Evolutionary conservation across 2,888 invertebrate genomes (phyloP), one percentile per base, ranked within the genome.

Genomic region (Crocallis elinguaria): DNA sequence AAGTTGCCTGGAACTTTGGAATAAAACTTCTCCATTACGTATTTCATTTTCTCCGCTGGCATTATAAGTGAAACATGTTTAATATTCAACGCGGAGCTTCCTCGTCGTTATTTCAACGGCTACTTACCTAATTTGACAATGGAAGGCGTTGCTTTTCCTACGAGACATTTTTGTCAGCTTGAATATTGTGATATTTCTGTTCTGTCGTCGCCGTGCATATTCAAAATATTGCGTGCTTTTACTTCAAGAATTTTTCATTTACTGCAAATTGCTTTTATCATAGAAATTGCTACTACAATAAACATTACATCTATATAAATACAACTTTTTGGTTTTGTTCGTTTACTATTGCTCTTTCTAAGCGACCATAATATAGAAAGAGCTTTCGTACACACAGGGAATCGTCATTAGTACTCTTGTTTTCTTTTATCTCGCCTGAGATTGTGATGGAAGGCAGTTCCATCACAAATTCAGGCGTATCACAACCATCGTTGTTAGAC

Each of bases 81-180:
- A 73, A 71, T 74, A 75, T 75, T 73, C 70, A 70, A 55, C 49
- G 60, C 63, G 60, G 55, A 51, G 46, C 64, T 66, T 70, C 57
- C 57, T 60, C 32, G 43, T 66, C 71, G 68, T 73, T 68, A 70
- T 70, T 67, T 75, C 69, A 71, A 64, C 68, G 57, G 59, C 55
- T 70, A 67, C 56, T 64, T 63, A 60, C 58, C 59, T 73, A 70
- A 75, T 73, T 72, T 74, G 73, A 74, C 72, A 69, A 61, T 62
- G 58, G 60, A 65, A 66, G 52, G 50, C 67, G 62, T 57, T 65
- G 62, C 60, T 62, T 67, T 64, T 59, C 58, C 60, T 62, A 57
- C 54, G 58, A 62, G 61, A 65, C 21, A 66, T 50, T 54, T 54
- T 54, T 60, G 62, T 58, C 46, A 48, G 29, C 43, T 19, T n/a